Conservation (phyloP, 2,797 vertebrate genomes). For the Premnoplex brunnescens region DNA sequence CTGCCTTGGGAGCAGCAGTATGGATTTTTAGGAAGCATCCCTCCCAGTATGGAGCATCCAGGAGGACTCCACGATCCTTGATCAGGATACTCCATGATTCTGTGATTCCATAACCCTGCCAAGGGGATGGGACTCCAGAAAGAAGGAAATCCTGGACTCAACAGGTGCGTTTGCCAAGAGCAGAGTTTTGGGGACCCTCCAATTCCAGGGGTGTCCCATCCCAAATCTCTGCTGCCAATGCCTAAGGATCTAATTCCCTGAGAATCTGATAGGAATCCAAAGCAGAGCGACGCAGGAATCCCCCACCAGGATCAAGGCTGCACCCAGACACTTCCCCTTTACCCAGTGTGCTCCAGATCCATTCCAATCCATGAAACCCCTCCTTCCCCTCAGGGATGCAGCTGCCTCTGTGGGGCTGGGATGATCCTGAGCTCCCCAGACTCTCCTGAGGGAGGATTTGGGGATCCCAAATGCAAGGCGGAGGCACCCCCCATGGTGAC, state of each 20-base stretch:
- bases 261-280: rapidly evolving
- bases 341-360: not conserved
- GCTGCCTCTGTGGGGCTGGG: not conserved
- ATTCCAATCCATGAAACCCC: rapidly evolving
- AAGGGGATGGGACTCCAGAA: too few relatives aligned
- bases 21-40: not conserved
- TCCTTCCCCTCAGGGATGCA: rapidly evolving
- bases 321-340: not conserved
- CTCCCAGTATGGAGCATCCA: not conserved
- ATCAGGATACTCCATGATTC: not conserved
- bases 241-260: rapidly evolving
- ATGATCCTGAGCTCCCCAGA: rapidly evolving
- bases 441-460: not conserved
- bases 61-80: rapidly evolving
- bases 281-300: rapidly evolving
- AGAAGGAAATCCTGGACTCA: not conserved
- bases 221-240: rapidly evolving
- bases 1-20: not conserved
- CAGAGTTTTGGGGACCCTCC: rapidly evolving
- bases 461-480: rapidly evolving
- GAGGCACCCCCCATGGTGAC: rapidly evolving
- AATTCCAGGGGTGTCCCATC: rapidly evolving
- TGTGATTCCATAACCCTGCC: not conserved
- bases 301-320: rapidly evolving
- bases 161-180: not conserved